Base-by-base conservation (phyloP, 2,113 vertebrate genomes). In the Callionymus lyra region DNA sequence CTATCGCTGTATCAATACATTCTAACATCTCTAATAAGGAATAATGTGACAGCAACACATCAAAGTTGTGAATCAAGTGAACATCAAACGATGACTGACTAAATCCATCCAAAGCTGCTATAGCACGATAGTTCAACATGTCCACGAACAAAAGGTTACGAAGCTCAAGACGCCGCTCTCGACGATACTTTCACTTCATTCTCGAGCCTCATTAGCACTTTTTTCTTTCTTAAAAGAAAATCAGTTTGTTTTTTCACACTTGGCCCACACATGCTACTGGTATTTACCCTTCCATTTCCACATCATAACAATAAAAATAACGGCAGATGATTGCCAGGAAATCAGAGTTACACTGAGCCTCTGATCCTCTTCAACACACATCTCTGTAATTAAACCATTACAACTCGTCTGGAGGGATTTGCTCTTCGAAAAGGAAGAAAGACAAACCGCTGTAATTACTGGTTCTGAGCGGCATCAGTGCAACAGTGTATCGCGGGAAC, bases 351-450 rank as follows among this genome's bases (percentile, higher is more conserved):
- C 58, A 44, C 47, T 56, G 21, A 38, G 50, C 11, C n/a, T 68
- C 63, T 61, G 39, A 50, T 55, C 54, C 39, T 45, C 14, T 60
- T 41, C 54, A 54, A 50, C 44, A 50, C 71, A 72, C 72, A 39
- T 43, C 68, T 43, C 53, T 55, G 59, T 67, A 81, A 82, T 83
- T 82, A 81, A 79, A 73, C 69, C 46, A 77, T 77, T 72, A 79
- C 65, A 70, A 56, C 13, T 50, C 65, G 58, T 64, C 82, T 72
- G 49, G 13, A 16, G 66, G 77, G 75, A 65, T 70, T 68, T 63
- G 72, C 53, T 74, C 48, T 71, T 44, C 65, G 72, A 53, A 53
- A 27, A 36, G 47, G 21, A 65, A 65, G 67, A 70, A 67, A 56
- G 50, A 35, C 47, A 59, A 34, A 66, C 50, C 53, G 46, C 47